phyloP scores from a whole-genome alignment of 1,140 invertebrate species.

The Scaptodrosophila lebanonensis region DNA sequence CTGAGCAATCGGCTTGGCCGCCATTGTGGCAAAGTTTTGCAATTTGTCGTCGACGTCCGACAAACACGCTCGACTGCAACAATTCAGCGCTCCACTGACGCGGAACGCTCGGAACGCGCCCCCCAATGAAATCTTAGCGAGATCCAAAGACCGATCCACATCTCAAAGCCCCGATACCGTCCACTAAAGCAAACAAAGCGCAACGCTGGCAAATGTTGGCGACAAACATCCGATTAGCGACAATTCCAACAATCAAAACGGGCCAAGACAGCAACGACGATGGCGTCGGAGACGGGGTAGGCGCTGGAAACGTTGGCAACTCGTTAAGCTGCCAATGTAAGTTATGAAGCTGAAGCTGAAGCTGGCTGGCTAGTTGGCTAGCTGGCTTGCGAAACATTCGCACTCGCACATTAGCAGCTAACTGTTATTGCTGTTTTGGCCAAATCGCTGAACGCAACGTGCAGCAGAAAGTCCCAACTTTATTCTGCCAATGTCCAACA shows the following conservation, averaged over 20 bases:
- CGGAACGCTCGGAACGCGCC: too few relatives aligned
- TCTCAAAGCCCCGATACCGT: too few relatives aligned
- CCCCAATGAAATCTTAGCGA: slow-evolving; percentile 17
- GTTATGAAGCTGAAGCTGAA: slow-evolving; percentile 61
- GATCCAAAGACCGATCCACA: too few relatives aligned
- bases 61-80: too few relatives aligned
- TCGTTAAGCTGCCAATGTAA: slow-evolving; percentile 65
- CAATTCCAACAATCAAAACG: slow-evolving; percentile 36
- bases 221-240: slow-evolving; percentile 39
- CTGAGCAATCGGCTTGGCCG: slow-evolving; percentile 4
- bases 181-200: too few relatives aligned
- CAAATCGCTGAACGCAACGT: neutral
- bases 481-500: too few relatives aligned
- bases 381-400: slow-evolving; percentile 16
- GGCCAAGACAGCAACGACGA: slow-evolving; percentile 18
- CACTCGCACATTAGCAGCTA: slow-evolving; percentile 40
- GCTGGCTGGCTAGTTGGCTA: slow-evolving; percentile 50
- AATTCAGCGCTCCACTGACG: neutral
- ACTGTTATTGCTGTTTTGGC: slow-evolving; percentile 38
- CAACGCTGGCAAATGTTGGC: too few relatives aligned
- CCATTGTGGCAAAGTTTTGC: slow-evolving; percentile 23
- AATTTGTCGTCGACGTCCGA: too few relatives aligned
- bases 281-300: too few relatives aligned
- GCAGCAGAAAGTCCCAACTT: slow-evolving; percentile 29
- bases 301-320: too few relatives aligned